Percentiles rank a stretch among this genome's conserved stretches.
Evolutionary conservation across 2,113 vertebrate genomes (phyloP).

Genomic region (Sphyrna mokarran): DNA sequence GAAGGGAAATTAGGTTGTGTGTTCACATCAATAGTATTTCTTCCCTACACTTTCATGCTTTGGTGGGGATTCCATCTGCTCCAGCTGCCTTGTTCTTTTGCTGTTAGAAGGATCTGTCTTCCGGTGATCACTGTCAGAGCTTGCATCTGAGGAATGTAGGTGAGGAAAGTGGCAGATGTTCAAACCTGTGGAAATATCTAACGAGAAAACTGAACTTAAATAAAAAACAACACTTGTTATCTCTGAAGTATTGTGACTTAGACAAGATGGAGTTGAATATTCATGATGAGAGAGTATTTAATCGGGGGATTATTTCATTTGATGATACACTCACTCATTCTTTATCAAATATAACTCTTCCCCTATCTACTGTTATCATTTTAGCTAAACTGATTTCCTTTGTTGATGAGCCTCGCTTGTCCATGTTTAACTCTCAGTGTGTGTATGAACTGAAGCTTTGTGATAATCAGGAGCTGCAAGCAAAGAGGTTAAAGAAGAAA

Average conservation of each 20-base stretch:
- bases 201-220: background rate
- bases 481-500: slow-evolving; percentile 11
- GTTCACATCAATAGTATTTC: too few species aligned
- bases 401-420: slow-evolving; percentile 46
- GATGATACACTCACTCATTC: background rate
- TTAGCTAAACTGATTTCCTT: slow-evolving; percentile 49
- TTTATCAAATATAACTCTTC: background rate
- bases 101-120: background rate
- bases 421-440: slow-evolving; percentile 40
- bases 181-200: background rate
- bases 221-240: background rate
- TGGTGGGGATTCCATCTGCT: too few species aligned
- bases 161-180: background rate
- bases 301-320: background rate
- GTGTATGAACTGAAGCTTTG: slow-evolving; percentile 39
- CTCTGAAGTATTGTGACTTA: background rate
- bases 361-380: slow-evolving; percentile 37
- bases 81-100: too few species aligned
- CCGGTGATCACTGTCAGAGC: background rate
- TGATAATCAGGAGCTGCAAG: slow-evolving; percentile 35
- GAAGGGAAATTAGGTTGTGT: too few species aligned
- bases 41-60: too few species aligned
- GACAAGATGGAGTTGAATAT: background rate
- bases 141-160: background rate
- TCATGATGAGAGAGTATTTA: background rate